Conservation (phyloP, 1,140 invertebrate genomes). For the Cotesia chilonis region DNA sequence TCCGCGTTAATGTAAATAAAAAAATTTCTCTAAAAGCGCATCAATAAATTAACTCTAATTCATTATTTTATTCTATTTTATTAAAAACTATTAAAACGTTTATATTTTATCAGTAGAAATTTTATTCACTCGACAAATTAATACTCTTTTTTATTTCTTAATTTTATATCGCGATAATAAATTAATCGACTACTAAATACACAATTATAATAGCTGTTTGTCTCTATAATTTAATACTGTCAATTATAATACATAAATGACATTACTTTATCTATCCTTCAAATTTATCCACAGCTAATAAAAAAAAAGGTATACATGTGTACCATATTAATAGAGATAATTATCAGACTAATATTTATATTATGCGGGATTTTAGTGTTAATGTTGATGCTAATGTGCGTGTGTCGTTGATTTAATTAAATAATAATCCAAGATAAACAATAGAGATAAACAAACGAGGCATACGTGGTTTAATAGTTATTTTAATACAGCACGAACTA, state of each 20-base stretch:
- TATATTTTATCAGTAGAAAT: neutral
- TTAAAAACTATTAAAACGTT: neutral
- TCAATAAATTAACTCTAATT: conserved; percentile 22
- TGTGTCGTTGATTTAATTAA: conserved; percentile 5
- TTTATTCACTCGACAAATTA: neutral
- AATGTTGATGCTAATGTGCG: neutral
- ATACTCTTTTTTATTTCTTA: conserved; percentile 15
- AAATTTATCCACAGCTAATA: no score
- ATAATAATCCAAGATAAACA: conserved; percentile 12
- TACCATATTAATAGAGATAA: neutral
- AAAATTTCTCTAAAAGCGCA: neutral
- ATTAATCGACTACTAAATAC: neutral
- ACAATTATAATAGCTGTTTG: neutral
- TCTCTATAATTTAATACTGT: no score
- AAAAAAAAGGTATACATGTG: neutral
- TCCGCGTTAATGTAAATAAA: conserved; percentile 6
- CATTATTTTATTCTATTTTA: neutral
- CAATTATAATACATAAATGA: neutral
- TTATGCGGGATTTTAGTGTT: neutral
- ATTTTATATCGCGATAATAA: neutral
- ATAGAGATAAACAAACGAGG: neutral
- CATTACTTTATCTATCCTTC: no score
- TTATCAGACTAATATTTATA: neutral
- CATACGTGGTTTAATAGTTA: conserved; percentile 14
- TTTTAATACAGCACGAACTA: neutral